phyloP scores from a whole-genome alignment of 2,888 invertebrate genomes.

The Branchellion lobata region DNA sequence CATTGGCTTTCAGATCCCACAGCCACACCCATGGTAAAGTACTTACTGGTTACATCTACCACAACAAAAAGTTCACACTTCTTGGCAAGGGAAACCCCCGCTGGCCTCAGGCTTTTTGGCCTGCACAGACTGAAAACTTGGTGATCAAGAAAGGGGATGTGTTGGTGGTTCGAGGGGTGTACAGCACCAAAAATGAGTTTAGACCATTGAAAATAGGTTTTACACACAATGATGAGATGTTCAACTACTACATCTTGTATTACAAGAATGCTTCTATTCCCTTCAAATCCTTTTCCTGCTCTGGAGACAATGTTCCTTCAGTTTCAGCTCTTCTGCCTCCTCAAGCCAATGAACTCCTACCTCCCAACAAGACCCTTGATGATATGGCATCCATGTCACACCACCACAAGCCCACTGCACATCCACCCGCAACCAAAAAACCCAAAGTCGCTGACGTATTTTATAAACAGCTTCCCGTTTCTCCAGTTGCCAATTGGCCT shows the following conservation, averaged over 20 bases:
- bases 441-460: not conserved
- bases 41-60: conserved; percentile 62
- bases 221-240: conserved; percentile 62
- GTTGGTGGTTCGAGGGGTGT: conserved; percentile 60
- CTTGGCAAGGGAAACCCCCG: conserved; percentile 68
- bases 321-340: conserved; percentile 59
- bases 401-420: too few relatives aligned
- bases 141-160: conserved; percentile 63
- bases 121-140: conserved; percentile 58
- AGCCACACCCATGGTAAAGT: conserved; percentile 67
- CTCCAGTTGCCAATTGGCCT: conserved; percentile 36
- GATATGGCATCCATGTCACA: conserved; percentile 54
- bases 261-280: conserved; percentile 55
- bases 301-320: conserved; percentile 52
- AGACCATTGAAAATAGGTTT: conserved; percentile 55
- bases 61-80: conserved; percentile 53
- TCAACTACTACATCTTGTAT: conserved; percentile 63
- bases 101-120: conserved; percentile 69
- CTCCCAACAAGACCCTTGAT: conserved; percentile 63
- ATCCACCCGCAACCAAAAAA: too few relatives aligned
- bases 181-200: conserved; percentile 63
- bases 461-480: not conserved
- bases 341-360: conserved; percentile 63
- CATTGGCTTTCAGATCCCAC: conserved; percentile 67
- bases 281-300: conserved; percentile 53